These are phyloP conservation scores for Calliopsis andreniformis DNA, from an alignment of 1,140 invertebrate species.

Conservation along the genomic window DNA sequence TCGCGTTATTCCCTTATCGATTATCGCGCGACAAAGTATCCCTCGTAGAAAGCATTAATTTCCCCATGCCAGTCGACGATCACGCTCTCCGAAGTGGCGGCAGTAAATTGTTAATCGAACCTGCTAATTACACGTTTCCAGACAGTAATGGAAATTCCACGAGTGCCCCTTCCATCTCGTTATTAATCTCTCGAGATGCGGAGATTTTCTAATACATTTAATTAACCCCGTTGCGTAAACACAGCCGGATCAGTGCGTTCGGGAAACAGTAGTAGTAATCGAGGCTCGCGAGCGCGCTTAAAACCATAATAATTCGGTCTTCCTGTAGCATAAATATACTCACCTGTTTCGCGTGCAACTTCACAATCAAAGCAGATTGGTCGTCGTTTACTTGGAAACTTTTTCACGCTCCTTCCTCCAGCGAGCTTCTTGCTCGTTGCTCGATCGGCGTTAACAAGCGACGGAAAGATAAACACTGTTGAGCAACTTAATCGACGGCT, in stretches of 20 bases:
- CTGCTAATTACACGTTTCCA: slow-evolving; percentile 62
- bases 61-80: slow-evolving; percentile 19
- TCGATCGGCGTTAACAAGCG: neutral
- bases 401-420: too few species aligned
- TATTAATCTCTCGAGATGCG: slow-evolving; percentile 15
- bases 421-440: neutral
- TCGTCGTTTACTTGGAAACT: too few species aligned
- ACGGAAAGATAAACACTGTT: neutral
- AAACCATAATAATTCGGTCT: neutral
- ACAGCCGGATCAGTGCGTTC: slow-evolving; percentile 10
- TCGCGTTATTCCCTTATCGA: neutral
- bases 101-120: slow-evolving; percentile 70
- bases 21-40: slow-evolving; percentile 3
- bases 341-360: slow-evolving; percentile 2
- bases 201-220: slow-evolving; percentile 24
- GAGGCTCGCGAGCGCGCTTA: too few species aligned
- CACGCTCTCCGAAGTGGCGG: slow-evolving; percentile 28
- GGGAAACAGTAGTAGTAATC: neutral
- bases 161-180: slow-evolving; percentile 11
- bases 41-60: slow-evolving; percentile 31
- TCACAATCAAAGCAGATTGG: neutral
- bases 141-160: slow-evolving; percentile 64
- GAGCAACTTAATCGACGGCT: neutral
- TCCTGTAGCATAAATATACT: slow-evolving; percentile 15
- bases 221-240: slow-evolving; percentile 41